Conservation (phyloP, 2,113 vertebrate genomes). For the Petrocephalus zakoni region DNA sequence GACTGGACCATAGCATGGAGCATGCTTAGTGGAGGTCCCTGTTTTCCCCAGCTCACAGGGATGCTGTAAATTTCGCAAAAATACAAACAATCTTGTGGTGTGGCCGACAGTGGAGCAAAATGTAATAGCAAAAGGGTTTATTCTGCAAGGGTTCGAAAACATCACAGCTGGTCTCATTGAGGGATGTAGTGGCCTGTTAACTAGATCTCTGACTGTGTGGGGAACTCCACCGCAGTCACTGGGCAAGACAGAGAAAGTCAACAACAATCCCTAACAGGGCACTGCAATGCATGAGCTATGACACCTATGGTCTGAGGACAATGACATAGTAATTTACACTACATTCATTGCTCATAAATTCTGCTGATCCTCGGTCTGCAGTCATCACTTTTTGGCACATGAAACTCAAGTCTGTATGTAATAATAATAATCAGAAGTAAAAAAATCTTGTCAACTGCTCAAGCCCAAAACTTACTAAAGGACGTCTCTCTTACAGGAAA, state of each 20-base stretch:
- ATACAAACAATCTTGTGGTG: not conserved
- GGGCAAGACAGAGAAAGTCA: too few relatives aligned
- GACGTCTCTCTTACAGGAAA: not conserved
- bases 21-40: not conserved
- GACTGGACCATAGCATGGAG: not conserved
- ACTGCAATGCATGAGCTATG: too few relatives aligned
- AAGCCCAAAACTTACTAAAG: not conserved
- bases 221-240: not conserved
- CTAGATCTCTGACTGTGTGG: not conserved
- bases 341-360: too few relatives aligned
- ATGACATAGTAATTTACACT: too few relatives aligned
- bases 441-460: not conserved
- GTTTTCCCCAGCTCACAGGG: not conserved
- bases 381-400: too few relatives aligned
- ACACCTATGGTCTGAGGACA: too few relatives aligned
- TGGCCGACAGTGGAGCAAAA: not conserved
- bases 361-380: too few relatives aligned
- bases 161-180: not conserved
- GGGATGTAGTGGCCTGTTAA: not conserved
- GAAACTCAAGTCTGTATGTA: too few relatives aligned
- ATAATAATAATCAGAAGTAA: not conserved
- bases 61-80: not conserved
- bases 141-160: not conserved
- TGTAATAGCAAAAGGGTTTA: not conserved
- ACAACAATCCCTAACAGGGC: too few relatives aligned